Evolutionary conservation across 2,888 invertebrate species (phyloP).

Genomic region (Callyntrura sp.): DNA sequence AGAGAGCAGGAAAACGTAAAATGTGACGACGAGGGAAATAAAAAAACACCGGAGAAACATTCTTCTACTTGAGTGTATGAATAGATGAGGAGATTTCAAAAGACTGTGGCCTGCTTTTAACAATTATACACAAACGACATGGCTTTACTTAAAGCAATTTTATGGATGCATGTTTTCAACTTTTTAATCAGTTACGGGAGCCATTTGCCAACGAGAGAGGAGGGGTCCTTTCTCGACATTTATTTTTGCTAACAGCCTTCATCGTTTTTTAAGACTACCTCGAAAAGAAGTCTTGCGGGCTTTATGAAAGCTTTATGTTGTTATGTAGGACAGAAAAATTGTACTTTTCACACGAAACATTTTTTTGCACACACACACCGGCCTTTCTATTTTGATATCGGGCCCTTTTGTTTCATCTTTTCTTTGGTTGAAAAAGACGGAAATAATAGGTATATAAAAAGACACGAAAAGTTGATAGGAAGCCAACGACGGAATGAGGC

Average conservation of each 20-base stretch:
- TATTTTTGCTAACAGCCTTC: background rate
- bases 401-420: background rate
- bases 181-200: constrained; percentile 70
- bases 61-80: too few species aligned
- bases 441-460: constrained; percentile 63
- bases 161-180: constrained; percentile 56
- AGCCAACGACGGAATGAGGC: constrained; percentile 66
- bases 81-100: too few species aligned
- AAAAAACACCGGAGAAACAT: too few species aligned
- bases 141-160: background rate
- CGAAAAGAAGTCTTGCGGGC: background rate
- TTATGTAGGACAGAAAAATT: constrained; percentile 47
- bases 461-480: constrained; percentile 73
- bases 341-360: constrained; percentile 65
- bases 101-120: too few species aligned
- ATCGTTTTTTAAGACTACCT: background rate
- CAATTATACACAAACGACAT: too few species aligned
- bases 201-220: constrained; percentile 32
- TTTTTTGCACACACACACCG: constrained; percentile 62
- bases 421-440: constrained; percentile 47
- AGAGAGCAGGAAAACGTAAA: too few species aligned
- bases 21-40: too few species aligned
- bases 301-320: constrained; percentile 3
- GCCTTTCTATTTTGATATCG: constrained; percentile 31
- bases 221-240: background rate